Evolutionary conservation across 2,888 invertebrate species (phyloP), one percentile per base, ranked within the genome.

Genomic region (Rhogogaster chlorosoma): DNA sequence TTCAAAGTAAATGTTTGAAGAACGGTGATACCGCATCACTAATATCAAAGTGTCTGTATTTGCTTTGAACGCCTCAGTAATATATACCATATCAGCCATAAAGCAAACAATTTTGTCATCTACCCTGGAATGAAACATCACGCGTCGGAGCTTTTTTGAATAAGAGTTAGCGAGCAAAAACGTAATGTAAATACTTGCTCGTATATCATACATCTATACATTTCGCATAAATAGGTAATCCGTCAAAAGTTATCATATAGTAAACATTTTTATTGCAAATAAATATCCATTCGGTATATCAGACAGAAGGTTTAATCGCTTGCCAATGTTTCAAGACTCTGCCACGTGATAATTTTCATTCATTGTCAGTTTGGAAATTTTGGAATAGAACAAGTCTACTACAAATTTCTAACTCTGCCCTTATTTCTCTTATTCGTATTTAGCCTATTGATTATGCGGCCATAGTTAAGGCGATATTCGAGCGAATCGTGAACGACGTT

Each of bases 401-500:
- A 12, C 9, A 26, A 61, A 26, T 26, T 26, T 61, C 4, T 0
- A 26, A 26, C 22, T 22, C 1, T 10, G 26, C 12, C 61, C 61
- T 61, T 15, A 67, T 32, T 67, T 32, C 18, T 26, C 4, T 67
- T 32, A 12, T 7, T 61, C 61, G 6, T 18, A 29, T 32, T 67
- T 18, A 67, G 32, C 12, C 15, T 4, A 67, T 18, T 32, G 67
- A 29, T 73, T 73, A 42, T 73, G 42, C 12, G 42, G 10, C 4
- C 45, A 26, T 10, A 26, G 2, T 1, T 10, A 38, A 4, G 18
- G 45, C 18, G 77, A 77, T 77, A 77, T 53, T 77, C 32, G 42
- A 29, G 45, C 4, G 10, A 32, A 77, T 77, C 77, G 53, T 29
- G 9, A 77, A 77, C 53, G 49, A 32, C 49, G 77, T 32, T 77